Evolutionary conservation across 2,797 vertebrate species (phyloP).

Genomic region (Ataeniobius toweri): DNA sequence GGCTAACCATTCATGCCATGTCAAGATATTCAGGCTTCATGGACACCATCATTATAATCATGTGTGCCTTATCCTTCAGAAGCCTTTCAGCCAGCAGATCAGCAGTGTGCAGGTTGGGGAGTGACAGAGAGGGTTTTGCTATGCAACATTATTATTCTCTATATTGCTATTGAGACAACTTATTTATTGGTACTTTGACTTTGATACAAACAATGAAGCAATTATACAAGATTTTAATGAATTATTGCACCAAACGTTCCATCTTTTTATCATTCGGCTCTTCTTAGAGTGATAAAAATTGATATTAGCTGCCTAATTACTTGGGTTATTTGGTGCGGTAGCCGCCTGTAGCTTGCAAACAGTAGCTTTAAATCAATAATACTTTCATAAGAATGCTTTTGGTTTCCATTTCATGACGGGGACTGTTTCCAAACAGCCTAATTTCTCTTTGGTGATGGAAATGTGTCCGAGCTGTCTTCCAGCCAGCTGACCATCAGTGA

Average conservation of each 20-base stretch:
- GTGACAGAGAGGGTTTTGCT: background rate
- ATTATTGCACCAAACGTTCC: background rate
- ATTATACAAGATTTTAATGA: background rate
- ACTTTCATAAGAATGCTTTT: background rate
- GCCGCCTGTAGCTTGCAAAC: background rate
- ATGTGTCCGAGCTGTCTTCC: background rate
- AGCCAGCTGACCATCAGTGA: background rate
- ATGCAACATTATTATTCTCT: background rate
- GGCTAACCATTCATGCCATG: constrained; percentile 67
- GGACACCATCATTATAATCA: background rate
- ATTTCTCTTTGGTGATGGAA: background rate
- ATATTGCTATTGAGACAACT: background rate
- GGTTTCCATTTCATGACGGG: background rate
- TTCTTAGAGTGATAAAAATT: background rate
- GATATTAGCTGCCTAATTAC: background rate
- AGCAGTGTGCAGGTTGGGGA: too few species aligned
- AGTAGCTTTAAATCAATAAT: background rate
- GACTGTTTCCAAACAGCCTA: background rate
- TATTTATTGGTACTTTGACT: background rate
- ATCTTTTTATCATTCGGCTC: background rate
- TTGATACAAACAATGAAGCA: background rate
- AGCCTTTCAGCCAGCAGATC: too few species aligned
- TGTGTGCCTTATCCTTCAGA: too few species aligned
- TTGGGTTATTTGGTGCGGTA: background rate
- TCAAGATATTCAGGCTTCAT: constrained; percentile 56